Base-by-base conservation (phyloP, 2,888 invertebrate species). In the Drosophila barbarae region DNA sequence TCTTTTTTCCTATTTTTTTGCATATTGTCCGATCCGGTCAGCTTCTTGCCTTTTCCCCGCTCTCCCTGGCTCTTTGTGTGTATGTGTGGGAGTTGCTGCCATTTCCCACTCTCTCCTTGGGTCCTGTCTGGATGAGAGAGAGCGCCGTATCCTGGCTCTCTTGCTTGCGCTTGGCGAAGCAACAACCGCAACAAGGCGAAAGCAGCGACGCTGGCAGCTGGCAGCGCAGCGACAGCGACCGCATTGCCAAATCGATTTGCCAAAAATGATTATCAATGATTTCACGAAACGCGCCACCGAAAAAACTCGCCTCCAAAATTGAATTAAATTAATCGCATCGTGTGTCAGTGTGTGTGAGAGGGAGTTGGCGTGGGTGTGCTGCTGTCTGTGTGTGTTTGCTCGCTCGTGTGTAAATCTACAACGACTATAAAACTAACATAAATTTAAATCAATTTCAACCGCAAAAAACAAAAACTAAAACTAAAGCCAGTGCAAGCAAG, bases 181-280 rank as follows among this genome's bases (percentile, higher is more conserved):
- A 78, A 80, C 83, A 84, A 83, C 81, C 76, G 77, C 72, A 73
- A 65, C 36, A 49, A 54, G 15, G 57, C 13, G 18, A 42, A 32
- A 50, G 49, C 63, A 66, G 53, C 42, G 47, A 49, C 36, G 30
- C 36, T 53, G 28, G 26, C 49, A 41, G 21, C 23, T 8, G 12
- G 32, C 32, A 28, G 38, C 52, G 66, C 67, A 50, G 52, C 35
- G 26, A 52, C 21, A 65, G 51, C 72, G 67, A 77, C 71, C 77
- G 67, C 78, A 75, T 67, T 74, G 69, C 75, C 66, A 76, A 79
- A 84, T 82, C 82, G 81, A 81, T 82, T 80, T 80, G 72, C 74
- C 72, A 77, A 75, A 82, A 84, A 84, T 76, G 68, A 82, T 81
- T 77, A 81, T 84, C 81, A 84, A 81, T 81, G 84, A 77, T 78